Base-by-base conservation (phyloP, 2,113 vertebrate genomes). In the Melospiza georgiana region DNA sequence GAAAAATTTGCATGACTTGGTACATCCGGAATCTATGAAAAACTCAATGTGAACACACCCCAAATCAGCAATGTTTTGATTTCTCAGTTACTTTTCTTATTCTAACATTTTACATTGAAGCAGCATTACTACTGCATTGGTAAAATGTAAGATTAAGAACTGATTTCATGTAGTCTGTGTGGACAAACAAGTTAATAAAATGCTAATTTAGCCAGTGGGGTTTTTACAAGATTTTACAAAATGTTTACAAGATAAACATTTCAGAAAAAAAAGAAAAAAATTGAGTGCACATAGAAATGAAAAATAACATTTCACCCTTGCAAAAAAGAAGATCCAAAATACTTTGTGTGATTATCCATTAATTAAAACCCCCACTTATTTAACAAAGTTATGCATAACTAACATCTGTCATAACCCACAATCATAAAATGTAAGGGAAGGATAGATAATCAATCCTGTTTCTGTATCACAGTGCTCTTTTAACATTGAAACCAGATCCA, bases 401-500 rank as follows among this genome's bases (percentile, higher is more conserved):
- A 88, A 63, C 28, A 57, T 48, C 63, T 88, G 43, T 79, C n/a
- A 79, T 81, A 73, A 71, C 52, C 57, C 58, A 73, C n/a, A 79
- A 55, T 37, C 67, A 73, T 13, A 43, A 92, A 93, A 77, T 13
- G 2, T 25, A 52, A 85, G 66, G 57, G 80, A 84, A 93, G 58
- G 41, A 82, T 13, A 55, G 21, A 77, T 5, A 74, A 52, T n/a
- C 33, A 67, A 11, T 61, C 30, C 62, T 51, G 20, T 59, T 91
- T 58, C 35, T 19, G 4, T 37, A 81, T 41, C 54, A 54, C 27
- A 48, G 46, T 51, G 93, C 65, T 95, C 80, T 89, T 92, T 93
- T 81, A 80, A 19, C 69, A 72, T 17, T 82, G 82, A 94, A 96
- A 96, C 49, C 84, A 87, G 76, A 81, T 69, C 49, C 24, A 92